Base-by-base conservation (phyloP, 2,888 invertebrate genomes). In the Mystacides longicornis region DNA sequence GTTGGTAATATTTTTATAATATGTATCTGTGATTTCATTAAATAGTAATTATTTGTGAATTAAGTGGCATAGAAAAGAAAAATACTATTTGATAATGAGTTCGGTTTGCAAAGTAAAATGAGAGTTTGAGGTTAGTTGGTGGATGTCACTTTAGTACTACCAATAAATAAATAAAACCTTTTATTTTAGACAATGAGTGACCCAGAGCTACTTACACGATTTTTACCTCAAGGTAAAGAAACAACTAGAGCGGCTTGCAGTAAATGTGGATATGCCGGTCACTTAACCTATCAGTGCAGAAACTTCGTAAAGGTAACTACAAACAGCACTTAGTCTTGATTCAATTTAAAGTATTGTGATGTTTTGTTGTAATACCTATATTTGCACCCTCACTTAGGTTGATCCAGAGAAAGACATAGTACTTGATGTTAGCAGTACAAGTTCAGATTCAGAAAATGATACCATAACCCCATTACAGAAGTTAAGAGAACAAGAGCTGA, bases 191-290 rank as follows among this genome's bases (percentile, higher is more conserved):
- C 18, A 23, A 54, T 54, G 54, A 49, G 43, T 5, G 56, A 56
- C 21, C 52, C 48, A n/a, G 56, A 56, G 49, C 21, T 49, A 11
- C 27, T 52, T 43, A 42, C 56, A 5, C 42, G 56, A 7, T 49
- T 57, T 23, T 42, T 57, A 47, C 58, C 53, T 1, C 51, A 54
- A 22, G 87, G 86, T 61, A 89, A 90, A 69, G 88, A 86, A 64
- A 80, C 81, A 23, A 76, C 84, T n/a, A 77, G 92, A 47, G 87
- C 92, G 19, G 91, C 94, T 0, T 95, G 95, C 69, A 93, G 90
- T 69, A 94, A 93, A 73, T 96, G 95, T 77, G 95, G 96, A 63
- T 95, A 95, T 73, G 90, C 93, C 59, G 96, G 96, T 1, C 96
- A 97, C 71, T 79, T 97, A 64, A 96, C 97, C 14, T 96, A 89